Evolutionary conservation across 2,113 vertebrate genomes (phyloP), one percentile per base, ranked within the genome.

Genomic region (Ciconia stormi): DNA sequence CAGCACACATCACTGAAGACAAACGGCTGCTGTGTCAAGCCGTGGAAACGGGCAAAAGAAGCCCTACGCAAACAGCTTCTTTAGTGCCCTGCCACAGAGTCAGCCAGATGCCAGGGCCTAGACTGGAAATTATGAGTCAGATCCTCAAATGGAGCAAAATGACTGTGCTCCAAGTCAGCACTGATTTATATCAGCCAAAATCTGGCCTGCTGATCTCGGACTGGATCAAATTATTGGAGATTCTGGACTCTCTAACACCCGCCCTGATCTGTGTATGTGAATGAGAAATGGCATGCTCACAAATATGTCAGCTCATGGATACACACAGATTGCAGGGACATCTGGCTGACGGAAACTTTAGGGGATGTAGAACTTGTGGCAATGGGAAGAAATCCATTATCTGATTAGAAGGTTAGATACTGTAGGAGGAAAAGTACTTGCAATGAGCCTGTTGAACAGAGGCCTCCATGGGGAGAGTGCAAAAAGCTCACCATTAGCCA

Each of bases 301-400:
- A 97, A 90, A 87, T 89, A 77, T 63, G 79, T 87, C 47, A 93
- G 46, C 46, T 91, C 73, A 56, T 71, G 91, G 40, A 77, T 91
- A 95, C 81, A 97, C 96, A 97, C 95, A 97, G 97, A 98, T 97
- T 98, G 98, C 80, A 89, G 90, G 92, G 96, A 97, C 97, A 98
- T 97, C 98, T 98, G 97, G 97, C 93, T 86, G 93, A 95, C 0
- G 2, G 87, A 85, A 97, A 93, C 90, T 96, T 96, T 91, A 90
- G 32, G 59, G 92, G 77, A 73, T 65, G 55, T 34, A 65, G 70
- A 92, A 96, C 83, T 95, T 95, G 80, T 49, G 77, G 90, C 70
- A 89, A 71, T 61, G 73, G 73, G 70, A 96, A 83, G 79, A 95
- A 87, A 96, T 93, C 47, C 87, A 93, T 97, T 96, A 94, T 95